Conservation (phyloP, 1,140 invertebrate genomes). For the Hyphantria cunea region DNA sequence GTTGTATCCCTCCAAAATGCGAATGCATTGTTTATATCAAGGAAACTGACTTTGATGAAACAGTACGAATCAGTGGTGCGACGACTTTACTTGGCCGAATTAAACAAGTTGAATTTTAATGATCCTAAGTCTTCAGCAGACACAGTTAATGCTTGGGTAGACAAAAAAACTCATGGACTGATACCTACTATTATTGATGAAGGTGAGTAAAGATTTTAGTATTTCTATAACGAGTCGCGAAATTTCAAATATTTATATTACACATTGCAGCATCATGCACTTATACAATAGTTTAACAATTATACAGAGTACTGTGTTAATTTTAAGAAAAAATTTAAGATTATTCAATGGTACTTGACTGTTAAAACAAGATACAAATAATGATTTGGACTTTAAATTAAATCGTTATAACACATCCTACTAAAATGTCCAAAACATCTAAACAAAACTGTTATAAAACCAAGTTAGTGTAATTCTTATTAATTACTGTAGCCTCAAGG, state of each 20-base stretch:
- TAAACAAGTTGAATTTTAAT: constrained; percentile 77
- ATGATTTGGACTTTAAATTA: too few species aligned
- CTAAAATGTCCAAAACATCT: too few species aligned
- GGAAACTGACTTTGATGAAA: constrained; percentile 64
- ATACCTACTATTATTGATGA: constrained; percentile 82
- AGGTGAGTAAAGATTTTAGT: constrained; percentile 14
- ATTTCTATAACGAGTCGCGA: not conserved
- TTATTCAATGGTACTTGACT: too few species aligned
- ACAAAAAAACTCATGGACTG: constrained; percentile 78
- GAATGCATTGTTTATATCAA: constrained; percentile 82
- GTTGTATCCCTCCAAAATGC: constrained; percentile 75
- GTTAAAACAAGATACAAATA: too few species aligned
- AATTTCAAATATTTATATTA: too few species aligned
- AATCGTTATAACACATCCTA: too few species aligned
- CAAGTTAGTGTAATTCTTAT: too few species aligned
- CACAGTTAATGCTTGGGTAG: constrained; percentile 85
- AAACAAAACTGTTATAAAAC: too few species aligned
- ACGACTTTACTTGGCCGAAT: constrained; percentile 68
- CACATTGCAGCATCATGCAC: not conserved
- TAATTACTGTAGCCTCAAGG: too few species aligned
- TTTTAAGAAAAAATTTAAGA: too few species aligned
- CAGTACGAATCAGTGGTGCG: constrained; percentile 66
- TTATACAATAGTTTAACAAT: not conserved
- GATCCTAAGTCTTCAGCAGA: constrained; percentile 52
- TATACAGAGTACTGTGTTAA: too few species aligned